phyloP scores from a whole-genome alignment of 2,113 vertebrate species.

The Scomber colias region DNA sequence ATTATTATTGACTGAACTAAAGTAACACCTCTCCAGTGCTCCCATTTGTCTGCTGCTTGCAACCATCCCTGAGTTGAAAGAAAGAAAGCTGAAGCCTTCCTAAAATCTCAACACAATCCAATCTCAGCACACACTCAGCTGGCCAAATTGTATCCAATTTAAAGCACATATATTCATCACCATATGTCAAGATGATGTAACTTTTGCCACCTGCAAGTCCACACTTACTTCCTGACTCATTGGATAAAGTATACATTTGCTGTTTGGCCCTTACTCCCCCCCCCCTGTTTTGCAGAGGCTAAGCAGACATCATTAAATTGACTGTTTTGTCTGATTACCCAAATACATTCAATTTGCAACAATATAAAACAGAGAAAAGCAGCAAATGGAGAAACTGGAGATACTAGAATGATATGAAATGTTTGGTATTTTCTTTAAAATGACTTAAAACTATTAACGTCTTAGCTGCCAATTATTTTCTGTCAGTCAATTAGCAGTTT shows the following conservation, averaged over 20 bases:
- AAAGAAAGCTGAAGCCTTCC: conserved; percentile 11
- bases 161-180: background rate
- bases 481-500: no score
- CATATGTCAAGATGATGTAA: background rate
- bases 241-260: no score
- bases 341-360: no score
- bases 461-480: no score
- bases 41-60: background rate
- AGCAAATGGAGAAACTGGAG: no score
- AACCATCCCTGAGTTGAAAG: background rate
- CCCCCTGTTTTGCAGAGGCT: background rate
- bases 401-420: no score
- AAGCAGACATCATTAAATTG: no score
- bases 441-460: no score
- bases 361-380: no score
- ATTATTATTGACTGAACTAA: conserved; percentile 24
- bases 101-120: background rate
- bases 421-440: no score
- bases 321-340: no score
- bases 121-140: background rate
- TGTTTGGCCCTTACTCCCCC: no score
- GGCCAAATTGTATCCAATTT: background rate
- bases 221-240: background rate
- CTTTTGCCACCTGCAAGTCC: background rate
- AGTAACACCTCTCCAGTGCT: conserved; percentile 6